Evolutionary conservation across 2,113 vertebrate genomes (phyloP).

Genomic region (Hassar affinis): DNA sequence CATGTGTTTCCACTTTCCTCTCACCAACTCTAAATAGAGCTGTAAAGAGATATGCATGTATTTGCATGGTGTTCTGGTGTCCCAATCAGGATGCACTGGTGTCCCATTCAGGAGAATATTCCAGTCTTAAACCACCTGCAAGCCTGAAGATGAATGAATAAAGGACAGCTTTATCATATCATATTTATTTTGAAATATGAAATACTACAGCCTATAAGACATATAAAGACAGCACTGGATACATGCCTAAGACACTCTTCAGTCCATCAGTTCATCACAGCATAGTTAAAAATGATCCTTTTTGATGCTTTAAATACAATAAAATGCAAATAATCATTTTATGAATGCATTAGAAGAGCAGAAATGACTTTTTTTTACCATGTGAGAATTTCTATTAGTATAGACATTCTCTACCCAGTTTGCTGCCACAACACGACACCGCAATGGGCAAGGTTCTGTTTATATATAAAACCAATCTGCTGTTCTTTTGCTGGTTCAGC

Average conservation of each 20-base stretch:
- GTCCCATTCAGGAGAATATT: neutral
- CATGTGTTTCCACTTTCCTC: neutral
- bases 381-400: neutral
- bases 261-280: neutral
- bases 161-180: neutral
- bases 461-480: neutral
- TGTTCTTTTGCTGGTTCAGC: constrained; percentile 6
- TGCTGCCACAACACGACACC: neutral
- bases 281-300: neutral
- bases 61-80: neutral
- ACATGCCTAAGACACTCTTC: neutral
- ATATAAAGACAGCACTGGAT: neutral
- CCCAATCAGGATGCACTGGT: neutral
- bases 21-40: neutral
- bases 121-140: neutral
- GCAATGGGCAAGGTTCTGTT: neutral
- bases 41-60: no score
- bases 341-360: neutral
- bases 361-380: neutral
- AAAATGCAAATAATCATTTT: neutral
- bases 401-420: neutral
- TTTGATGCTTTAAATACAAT: neutral
- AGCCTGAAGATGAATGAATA: neutral
- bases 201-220: neutral
- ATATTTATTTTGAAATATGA: neutral